A percentile compares a stretch with the other conserved stretches of the same genome.
Evolutionary conservation across 2,888 invertebrate species (phyloP).

Genomic region (Sphinx pinastri): DNA sequence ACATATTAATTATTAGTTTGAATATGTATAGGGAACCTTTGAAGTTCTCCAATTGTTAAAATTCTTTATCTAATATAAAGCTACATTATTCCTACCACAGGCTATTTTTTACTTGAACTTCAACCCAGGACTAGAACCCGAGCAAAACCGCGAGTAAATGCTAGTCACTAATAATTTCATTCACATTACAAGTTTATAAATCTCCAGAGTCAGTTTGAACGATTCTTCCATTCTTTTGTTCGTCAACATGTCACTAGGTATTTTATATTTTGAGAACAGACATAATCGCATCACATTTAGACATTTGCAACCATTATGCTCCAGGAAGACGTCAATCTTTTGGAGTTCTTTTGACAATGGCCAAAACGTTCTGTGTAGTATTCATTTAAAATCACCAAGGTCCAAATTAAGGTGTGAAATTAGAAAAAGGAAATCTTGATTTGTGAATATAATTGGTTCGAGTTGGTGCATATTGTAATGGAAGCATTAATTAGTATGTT

Average conservation of each 20-base stretch:
- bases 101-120: too few species aligned
- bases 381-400: not conserved
- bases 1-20: too few species aligned
- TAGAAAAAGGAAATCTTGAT: too few species aligned
- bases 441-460: too few species aligned
- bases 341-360: slow-evolving; percentile 6
- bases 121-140: too few species aligned
- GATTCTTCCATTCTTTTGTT: slow-evolving; percentile 3
- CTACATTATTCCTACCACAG: too few species aligned
- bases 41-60: too few species aligned
- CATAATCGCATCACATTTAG: slow-evolving; percentile 20
- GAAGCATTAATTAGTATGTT: too few species aligned
- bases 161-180: not conserved
- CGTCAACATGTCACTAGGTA: slow-evolving; percentile 5
- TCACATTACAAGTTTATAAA: not conserved
- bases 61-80: too few species aligned
- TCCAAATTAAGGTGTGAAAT: too few species aligned
- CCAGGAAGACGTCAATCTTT: slow-evolving; percentile 27
- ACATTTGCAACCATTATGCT: slow-evolving; percentile 23
- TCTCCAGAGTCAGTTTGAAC: not conserved
- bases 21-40: too few species aligned
- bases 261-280: slow-evolving; percentile 7
- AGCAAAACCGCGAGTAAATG: not conserved
- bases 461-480: too few species aligned
- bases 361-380: not conserved